These are phyloP conservation scores for Macrosoma leucophasiata DNA, from an alignment of 2,888 invertebrate species.

Conservation along the genomic window DNA sequence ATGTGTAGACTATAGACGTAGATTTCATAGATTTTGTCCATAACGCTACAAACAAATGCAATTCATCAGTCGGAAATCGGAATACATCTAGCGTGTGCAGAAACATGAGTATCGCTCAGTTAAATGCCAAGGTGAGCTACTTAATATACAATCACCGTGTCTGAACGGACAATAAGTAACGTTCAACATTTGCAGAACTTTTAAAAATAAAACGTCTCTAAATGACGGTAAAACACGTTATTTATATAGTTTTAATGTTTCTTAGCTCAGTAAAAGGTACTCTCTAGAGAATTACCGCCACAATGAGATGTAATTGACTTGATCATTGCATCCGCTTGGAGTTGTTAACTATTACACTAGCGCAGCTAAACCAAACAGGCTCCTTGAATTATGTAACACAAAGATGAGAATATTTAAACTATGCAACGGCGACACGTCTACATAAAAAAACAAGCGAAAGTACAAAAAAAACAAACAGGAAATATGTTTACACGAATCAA, in stretches of 20 bases:
- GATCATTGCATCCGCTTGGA: constrained; percentile 18
- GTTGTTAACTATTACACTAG: constrained; percentile 4
- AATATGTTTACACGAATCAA: too few species aligned
- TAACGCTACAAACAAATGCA: neutral
- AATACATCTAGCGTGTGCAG: constrained; percentile 16
- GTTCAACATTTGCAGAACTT: constrained; percentile 16
- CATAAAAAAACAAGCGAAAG: too few species aligned
- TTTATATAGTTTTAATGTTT: constrained; percentile 8
- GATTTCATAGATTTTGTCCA: too few species aligned
- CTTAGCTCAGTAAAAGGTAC: constrained; percentile 5
- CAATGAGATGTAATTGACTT: constrained; percentile 14
- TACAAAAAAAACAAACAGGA: too few species aligned
- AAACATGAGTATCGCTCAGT: constrained; percentile 24
- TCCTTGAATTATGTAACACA: too few species aligned
- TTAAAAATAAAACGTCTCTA: constrained; percentile 3
- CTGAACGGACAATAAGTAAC: constrained; percentile 26
- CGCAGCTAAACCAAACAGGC: constrained; percentile 5
- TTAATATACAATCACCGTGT: constrained; percentile 47
- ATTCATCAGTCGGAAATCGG: neutral
- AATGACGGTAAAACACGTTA: constrained; percentile 2
- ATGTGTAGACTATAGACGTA: too few species aligned
- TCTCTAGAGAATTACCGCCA: constrained; percentile 6
- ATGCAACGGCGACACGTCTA: too few species aligned
- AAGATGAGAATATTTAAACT: too few species aligned
- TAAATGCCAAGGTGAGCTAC: constrained; percentile 68